Evolutionary conservation across 37 sponge, comb jelly and placozoan species (phyloP).

Genomic region (Theonella swinhoei): DNA sequence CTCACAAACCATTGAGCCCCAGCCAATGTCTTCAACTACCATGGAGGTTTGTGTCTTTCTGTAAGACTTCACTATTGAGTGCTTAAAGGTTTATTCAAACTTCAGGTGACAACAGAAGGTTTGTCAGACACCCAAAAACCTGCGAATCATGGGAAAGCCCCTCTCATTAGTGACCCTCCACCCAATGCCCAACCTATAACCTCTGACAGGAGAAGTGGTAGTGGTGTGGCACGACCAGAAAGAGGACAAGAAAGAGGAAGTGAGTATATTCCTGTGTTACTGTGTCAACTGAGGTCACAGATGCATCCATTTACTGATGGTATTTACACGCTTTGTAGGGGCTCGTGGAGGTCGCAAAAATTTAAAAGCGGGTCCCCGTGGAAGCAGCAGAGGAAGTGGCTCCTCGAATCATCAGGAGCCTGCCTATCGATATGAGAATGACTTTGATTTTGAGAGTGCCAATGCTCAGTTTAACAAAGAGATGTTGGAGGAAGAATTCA

Average conservation of each 20-base stretch:
- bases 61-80: no score
- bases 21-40: no score
- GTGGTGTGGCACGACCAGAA: not conserved
- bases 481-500: slow-evolving; percentile 85
- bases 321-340: no score
- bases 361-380: not conserved
- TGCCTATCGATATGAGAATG: slow-evolving; percentile 73
- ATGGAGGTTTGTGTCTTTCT: no score
- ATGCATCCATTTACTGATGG: no score
- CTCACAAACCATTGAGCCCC: no score
- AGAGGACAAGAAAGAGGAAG: not conserved
- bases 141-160: not conserved
- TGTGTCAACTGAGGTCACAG: not conserved
- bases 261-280: no score
- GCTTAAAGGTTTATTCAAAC: no score
- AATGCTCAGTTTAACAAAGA: slow-evolving; percentile 94
- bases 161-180: not conserved
- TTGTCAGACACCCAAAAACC: no score
- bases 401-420: slow-evolving; percentile 4
- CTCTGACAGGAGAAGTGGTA: not conserved
- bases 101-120: no score
- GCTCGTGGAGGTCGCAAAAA: not conserved
- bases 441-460: slow-evolving; percentile 97
- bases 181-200: not conserved
- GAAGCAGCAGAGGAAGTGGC: not conserved